Evolutionary conservation across 2,888 invertebrate species (phyloP), one percentile per base, ranked within the genome.

Genomic region (Drosophila quinaria): DNA sequence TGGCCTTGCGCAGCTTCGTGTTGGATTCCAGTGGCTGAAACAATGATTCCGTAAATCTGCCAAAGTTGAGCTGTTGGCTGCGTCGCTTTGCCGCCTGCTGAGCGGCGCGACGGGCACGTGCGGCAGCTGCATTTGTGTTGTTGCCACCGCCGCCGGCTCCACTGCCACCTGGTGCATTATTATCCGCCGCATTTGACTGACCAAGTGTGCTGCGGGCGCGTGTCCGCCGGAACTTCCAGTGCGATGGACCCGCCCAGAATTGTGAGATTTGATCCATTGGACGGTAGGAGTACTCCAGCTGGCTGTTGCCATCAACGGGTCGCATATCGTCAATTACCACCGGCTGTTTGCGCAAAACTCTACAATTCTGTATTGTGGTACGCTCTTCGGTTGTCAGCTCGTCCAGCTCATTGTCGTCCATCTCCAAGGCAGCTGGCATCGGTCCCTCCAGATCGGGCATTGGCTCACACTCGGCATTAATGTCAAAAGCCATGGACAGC

Each of bases 191-290:
- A 29, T 72, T 81, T 4, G 19, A 25, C 60, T 70, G 80, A 6
- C 42, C 75, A 46, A 61, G 66, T 1, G 90, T 81, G n/a, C 72
- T 86, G n/a, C 87, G 88, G 5, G 73, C 60, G 1, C 91, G 88
- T 0, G 56, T n/a, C 3, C 94, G 94, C 89, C 94, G 95, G 46
- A 96, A 94, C 81, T 96, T 95, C 97, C 97, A 97, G 92, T 97
- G 96, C 47, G 95, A 93, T 33, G 97, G 97, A 0, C 97, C 97
- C 22, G 96, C 96, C 97, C 97, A 97, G 77, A 95, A 93, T 64
- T 92, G 92, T 41, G 91, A 91, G 11, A 93, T 93, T 90, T 90
- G 92, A 79, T 91, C 93, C 92, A 91, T 88, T 91, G 94, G 91
- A 94, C 94, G 91, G 95, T 96, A 96, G 0, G 96, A 96, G 92